Conservation (phyloP, 1,140 invertebrate species). For the Ectropis grisescens region DNA sequence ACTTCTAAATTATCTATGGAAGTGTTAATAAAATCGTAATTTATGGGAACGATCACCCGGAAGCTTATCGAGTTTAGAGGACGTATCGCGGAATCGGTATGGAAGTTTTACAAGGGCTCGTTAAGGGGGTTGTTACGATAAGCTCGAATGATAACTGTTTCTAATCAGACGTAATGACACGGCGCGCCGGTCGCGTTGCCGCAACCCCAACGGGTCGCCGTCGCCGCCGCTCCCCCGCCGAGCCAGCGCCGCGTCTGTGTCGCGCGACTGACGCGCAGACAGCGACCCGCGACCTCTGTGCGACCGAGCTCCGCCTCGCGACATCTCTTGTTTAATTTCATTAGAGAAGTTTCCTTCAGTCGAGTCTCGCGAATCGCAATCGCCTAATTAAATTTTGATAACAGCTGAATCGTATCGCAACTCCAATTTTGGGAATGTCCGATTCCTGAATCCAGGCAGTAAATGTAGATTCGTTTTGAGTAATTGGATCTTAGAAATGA, state of each 20-base stretch:
- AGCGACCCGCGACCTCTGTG: constrained; percentile 3
- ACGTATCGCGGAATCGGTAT: constrained; percentile 47
- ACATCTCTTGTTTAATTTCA: constrained; percentile 25
- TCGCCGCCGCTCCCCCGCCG: constrained; percentile 2
- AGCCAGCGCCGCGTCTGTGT: neutral
- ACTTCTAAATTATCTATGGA: too few species aligned
- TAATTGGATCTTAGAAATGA: too few species aligned
- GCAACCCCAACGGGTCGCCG: constrained; percentile 5
- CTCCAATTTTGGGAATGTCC: too few species aligned
- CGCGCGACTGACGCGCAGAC: too few species aligned
- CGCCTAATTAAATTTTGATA: constrained; percentile 6
- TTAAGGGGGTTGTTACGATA: constrained; percentile 49
- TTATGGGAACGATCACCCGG: constrained; percentile 40
- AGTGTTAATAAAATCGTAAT: constrained; percentile 27
- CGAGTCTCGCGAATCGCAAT: neutral
- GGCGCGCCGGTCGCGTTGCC: constrained; percentile 5
- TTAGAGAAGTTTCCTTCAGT: constrained; percentile 13
- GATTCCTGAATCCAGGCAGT: too few species aligned
- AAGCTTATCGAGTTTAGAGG: constrained; percentile 32
- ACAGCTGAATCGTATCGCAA: neutral
- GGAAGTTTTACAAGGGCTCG: constrained; percentile 56
- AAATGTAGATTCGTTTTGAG: too few species aligned
- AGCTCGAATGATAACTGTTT: constrained; percentile 55
- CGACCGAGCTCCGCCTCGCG: constrained; percentile 9
- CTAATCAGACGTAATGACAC: constrained; percentile 56